These are phyloP conservation scores for Conchocele bisecta DNA, from an alignment of 2,888 invertebrate genomes.

Conservation along the genomic window DNA sequence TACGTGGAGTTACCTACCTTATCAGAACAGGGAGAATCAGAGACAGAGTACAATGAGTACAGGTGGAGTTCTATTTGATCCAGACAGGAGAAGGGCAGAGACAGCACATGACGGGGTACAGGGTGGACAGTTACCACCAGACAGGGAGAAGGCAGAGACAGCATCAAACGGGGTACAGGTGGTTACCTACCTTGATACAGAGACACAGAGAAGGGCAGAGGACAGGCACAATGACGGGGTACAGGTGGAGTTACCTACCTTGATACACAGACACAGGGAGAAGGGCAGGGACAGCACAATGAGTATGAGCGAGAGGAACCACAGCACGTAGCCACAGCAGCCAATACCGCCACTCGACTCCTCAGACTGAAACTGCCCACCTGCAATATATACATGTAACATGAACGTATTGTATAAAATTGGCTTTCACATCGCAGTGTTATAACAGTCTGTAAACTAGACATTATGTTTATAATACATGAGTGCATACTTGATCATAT, in stretches of 20 bases:
- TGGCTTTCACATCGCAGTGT: too few species aligned
- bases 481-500: too few species aligned
- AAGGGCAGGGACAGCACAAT: conserved; percentile 71
- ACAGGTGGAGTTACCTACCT: conserved; percentile 65
- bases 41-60: too few species aligned
- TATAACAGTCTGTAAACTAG: too few species aligned
- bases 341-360: conserved; percentile 52
- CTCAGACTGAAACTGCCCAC: conserved; percentile 18
- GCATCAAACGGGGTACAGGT: conserved; percentile 56
- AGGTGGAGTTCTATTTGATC: neutral
- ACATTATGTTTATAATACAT: too few species aligned
- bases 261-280: conserved; percentile 75
- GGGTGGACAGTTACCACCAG: conserved; percentile 55
- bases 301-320: conserved; percentile 67
- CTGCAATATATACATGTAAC: conserved; percentile 38
- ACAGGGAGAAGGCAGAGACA: conserved; percentile 72
- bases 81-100: neutral
- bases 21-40: too few species aligned
- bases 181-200: conserved; percentile 69
- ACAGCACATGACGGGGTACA: neutral
- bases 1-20: too few species aligned
- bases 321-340: conserved; percentile 76
- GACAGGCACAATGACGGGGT: conserved; percentile 65
- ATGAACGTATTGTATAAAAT: too few species aligned
- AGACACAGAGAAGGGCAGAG: conserved; percentile 73